Evolutionary conservation across 2,113 vertebrate genomes (phyloP), one percentile per base, ranked within the genome.

Genomic region (Pseudois nayaur): DNA sequence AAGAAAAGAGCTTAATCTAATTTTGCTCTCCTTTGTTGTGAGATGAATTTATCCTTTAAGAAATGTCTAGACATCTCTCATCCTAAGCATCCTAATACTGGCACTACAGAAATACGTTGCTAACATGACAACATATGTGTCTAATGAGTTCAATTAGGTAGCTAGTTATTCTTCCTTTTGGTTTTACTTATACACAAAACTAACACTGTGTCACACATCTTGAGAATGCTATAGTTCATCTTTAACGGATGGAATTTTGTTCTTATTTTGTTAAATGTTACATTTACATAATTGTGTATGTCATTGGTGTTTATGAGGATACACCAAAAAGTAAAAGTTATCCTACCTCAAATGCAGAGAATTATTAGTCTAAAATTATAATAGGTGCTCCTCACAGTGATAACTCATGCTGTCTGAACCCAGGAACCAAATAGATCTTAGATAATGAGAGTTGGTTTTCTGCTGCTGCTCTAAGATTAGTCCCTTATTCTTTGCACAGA

Each of bases 211-310:
- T 92, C 97, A 86, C 96, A 97, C 88, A 96, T 98, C 97, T 97
- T 93, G 96, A 97, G 95, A 96, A 98, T 92, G 97, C 93, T 98
- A 98, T 97, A 97, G 97, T 98, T 98, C 97, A 98, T 97, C 94
- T 96, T 89, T 78, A 96, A 94, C 91, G 94, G 97, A 83, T 97
- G 95, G 93, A 96, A 97, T 97, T 97, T 98, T 97, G 96, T 98
- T 98, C 97, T 97, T 98, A 97, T 98, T 96, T 98, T 98, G 96
- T 96, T 97, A 98, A 98, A 98, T 98, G 98, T 98, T 98, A 98
- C 98, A 98, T 98, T 98, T 98, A 98, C 97, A 98, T 98, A 98
- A 98, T 97, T 98, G 97, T 95, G 96, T 98, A 97, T 98, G 96
- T 98, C 97, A 98, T 91, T 95, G 97, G 97, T 97, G 95, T 97